Evolutionary conservation across 2,888 invertebrate genomes (phyloP), one percentile per base, ranked within the genome.

Genomic region (Acleris cristana): DNA sequence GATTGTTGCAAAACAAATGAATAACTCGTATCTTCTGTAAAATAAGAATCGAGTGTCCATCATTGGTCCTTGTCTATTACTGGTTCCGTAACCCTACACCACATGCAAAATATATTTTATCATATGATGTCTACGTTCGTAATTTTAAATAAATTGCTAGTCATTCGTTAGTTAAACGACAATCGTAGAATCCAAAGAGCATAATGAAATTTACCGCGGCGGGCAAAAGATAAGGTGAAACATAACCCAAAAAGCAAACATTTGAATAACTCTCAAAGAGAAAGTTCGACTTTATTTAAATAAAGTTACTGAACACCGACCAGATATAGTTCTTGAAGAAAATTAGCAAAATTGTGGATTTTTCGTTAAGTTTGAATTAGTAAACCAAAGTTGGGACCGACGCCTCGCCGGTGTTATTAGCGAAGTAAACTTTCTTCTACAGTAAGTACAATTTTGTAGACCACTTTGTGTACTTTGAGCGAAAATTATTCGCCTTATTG

Each of bases 371-470:
- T 83, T 81, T 79, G 79, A 81, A 81, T 82, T 81, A 81, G 79
- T 76, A 79, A 76, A 74, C 72, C 69, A 59, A 77, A 79, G 76
- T 79, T 79, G 72, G 72, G 73, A 75, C 71, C 74, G 71, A 75
- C 72, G 71, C 73, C 77, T 73, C 78, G 65, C 70, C 54, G 76
- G 80, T 81, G 82, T 85, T 86, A 85, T 86, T 86, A 83, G 79
- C 79, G 75, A 78, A 65, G 73, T 70, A 73, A 86, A 87, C 79
- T 88, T 88, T 75, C 73, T 77, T 80, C 79, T 83, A 81, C 78
- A 83, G 80, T 84, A 84, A 84, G 81, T 85, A 87, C 86, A 87
- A 86, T 87, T 86, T 83, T 76, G 78, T 77, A 74, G 79, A 80
- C 82, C 84, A 79, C 83, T 83, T 79, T 80, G 81, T 79, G 85